These are phyloP conservation scores for Mirza zaza DNA, from an alignment of 2,113 vertebrate genomes.

Conservation along the genomic window DNA sequence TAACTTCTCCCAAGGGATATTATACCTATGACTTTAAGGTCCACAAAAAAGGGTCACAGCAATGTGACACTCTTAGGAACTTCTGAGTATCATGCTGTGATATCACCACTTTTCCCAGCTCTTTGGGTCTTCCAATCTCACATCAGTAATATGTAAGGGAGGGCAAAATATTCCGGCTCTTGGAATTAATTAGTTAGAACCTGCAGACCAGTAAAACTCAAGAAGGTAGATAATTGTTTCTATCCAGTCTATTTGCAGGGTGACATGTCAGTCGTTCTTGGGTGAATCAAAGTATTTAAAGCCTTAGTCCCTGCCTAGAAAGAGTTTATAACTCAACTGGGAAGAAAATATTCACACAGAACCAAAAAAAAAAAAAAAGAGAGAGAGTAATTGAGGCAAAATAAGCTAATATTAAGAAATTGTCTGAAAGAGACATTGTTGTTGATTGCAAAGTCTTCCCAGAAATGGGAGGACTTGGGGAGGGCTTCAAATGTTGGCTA, in stretches of 20 bases:
- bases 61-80: not conserved
- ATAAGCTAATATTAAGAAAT: not conserved
- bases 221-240: not conserved
- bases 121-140: not conserved
- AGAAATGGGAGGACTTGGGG: not conserved
- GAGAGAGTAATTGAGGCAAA: not conserved
- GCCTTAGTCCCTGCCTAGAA: not conserved
- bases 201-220: not conserved
- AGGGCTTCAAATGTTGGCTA: too few relatives aligned
- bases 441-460: not conserved
- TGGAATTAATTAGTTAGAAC: not conserved
- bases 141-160: not conserved
- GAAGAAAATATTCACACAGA: not conserved
- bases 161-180: not conserved
- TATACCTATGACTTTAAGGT: not conserved
- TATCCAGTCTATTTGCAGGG: not conserved
- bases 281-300: not conserved
- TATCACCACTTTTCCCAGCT: not conserved
- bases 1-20: not conserved
- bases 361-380: not conserved
- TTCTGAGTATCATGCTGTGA: not conserved
- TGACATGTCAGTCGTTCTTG: not conserved
- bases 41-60: not conserved
- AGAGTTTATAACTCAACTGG: not conserved
- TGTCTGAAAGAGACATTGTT: not conserved